Evolutionary conservation across 2,797 vertebrate genomes (phyloP), one percentile per base, ranked within the genome.

Genomic region (Xenopus petersii): DNA sequence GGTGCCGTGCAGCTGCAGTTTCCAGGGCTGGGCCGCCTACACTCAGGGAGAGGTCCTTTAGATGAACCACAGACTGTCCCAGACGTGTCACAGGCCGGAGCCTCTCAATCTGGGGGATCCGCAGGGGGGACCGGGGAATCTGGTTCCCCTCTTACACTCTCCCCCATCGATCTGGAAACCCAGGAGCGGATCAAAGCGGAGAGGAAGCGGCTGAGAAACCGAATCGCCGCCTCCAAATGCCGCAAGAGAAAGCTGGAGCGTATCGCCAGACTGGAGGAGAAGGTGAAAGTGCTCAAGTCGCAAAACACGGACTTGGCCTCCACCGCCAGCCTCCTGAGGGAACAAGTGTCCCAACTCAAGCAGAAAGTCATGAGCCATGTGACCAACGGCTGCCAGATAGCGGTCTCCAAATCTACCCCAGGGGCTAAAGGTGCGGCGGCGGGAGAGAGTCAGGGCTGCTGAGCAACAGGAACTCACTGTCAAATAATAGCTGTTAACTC

Each of bases 221-320:
- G 94, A 63, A 95, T 96, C 10, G 94, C 94, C 0, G 94, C 94
- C 2, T 96, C 94, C 67, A 96, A 95, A 82, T 96, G 94, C 80
- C 94, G 94, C 36, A 94, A 93, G 80, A 85, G 94, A 68, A 95
- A 96, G 80, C 88, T 96, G 82, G 94, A 96, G 85, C 85, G 94
- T 30, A 96, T 96, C 77, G 94, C 94, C 0, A 88, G 94, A 0
- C 86, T 96, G 79, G 94, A 96, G 81, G 94, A 95, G 81, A 95
- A 94, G 73, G 94, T 96, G 65, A 94, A 94, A 83, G 92, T 92
- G 46, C 90, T 96, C 33, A 95, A 96, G 84, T 91, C 80, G 26
- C 94, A 95, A 84, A 96, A 96, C 88, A 92, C 89, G 0, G 93
- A 95, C 84, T 85, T 96, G 82, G 93, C 93, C 17, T 92, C 94